Conservation (phyloP, 2,113 vertebrate genomes). For the Centropus unirufus region DNA sequence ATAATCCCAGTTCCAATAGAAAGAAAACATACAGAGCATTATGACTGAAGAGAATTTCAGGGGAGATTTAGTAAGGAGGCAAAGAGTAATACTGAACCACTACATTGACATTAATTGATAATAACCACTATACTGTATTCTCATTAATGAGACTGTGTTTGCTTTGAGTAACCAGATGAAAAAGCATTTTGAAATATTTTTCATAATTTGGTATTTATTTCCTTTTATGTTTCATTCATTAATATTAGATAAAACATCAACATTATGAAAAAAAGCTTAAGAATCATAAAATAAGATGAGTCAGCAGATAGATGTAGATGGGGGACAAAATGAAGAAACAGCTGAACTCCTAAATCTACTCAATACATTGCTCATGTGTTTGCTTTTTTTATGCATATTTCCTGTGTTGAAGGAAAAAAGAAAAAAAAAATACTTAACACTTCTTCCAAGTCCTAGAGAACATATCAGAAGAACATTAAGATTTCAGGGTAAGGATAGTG, state of each 20-base stretch:
- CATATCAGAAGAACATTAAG: not conserved
- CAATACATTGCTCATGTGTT: not conserved
- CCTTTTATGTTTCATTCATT: not conserved
- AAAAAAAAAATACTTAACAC: no score
- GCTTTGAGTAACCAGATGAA: not conserved
- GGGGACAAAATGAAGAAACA: rapidly evolving
- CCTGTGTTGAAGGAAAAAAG: rapidly evolving
- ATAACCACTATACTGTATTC: no score
- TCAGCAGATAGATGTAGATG: no score
- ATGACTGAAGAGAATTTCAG: not conserved
- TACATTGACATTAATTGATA: no score
- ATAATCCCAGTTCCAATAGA: not conserved
- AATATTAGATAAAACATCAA: not conserved
- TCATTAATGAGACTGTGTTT: not conserved
- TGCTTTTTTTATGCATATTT: not conserved
- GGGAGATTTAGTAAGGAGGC: not conserved
- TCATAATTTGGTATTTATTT: not conserved
- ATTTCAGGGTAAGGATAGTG: not conserved
- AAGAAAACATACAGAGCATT: not conserved
- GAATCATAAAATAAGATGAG: not conserved
- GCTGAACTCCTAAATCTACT: not conserved
- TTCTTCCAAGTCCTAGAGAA: not conserved
- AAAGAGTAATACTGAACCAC: not conserved
- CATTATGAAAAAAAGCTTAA: not conserved
- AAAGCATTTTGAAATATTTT: not conserved